phyloP scores from a whole-genome alignment of 2,888 invertebrate genomes.

The Panorpa germanica region DNA sequence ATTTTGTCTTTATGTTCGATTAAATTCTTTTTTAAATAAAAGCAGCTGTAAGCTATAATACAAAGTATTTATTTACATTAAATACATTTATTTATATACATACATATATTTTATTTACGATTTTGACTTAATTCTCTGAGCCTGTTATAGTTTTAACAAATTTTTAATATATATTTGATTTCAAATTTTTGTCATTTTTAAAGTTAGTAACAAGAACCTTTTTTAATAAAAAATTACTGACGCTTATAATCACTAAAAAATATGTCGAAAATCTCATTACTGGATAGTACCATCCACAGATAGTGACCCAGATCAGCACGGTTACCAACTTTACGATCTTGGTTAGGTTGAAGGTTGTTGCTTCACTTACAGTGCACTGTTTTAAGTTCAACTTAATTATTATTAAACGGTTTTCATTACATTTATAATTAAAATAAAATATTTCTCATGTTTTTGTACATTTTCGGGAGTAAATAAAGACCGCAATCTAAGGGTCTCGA shows the following conservation, averaged over 20 bases:
- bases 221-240: not conserved
- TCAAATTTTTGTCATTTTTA: not conserved
- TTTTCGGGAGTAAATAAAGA: too few species aligned
- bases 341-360: not conserved
- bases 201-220: not conserved
- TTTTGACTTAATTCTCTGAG: too few species aligned
- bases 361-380: not conserved
- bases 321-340: not conserved
- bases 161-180: slow-evolving; percentile 1
- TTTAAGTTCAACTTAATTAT: slow-evolving; percentile 8
- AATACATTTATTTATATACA: too few species aligned
- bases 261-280: too few species aligned
- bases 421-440: slow-evolving; percentile 8
- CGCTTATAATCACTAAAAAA: slow-evolving; percentile 1
- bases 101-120: too few species aligned
- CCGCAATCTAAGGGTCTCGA: too few species aligned
- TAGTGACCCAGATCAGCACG: too few species aligned
- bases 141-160: too few species aligned
- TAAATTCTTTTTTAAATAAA: not conserved
- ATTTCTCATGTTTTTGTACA: too few species aligned
- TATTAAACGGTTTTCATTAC: not conserved
- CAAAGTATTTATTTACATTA: too few species aligned
- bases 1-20: slow-evolving; percentile 2
- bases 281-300: too few species aligned
- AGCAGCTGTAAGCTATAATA: not conserved